These are phyloP conservation scores for Nineta flava DNA, from an alignment of 2,888 invertebrate species.

Conservation along the genomic window DNA sequence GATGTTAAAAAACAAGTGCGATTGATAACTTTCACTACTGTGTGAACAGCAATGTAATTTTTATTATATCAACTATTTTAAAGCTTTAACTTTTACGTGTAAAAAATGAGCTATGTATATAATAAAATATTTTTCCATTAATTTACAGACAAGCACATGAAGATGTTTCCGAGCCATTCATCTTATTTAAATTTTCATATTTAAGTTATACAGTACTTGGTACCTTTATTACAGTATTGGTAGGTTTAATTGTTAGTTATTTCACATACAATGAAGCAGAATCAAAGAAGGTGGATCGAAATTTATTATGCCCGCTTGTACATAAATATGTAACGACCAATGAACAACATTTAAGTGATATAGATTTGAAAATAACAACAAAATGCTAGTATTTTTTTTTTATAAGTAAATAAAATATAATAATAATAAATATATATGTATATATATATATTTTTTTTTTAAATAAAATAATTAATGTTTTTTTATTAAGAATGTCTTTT, in stretches of 20 bases:
- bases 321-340: background rate
- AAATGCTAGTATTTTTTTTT: background rate
- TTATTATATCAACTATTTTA: no score
- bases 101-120: no score
- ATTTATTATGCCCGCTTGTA: background rate
- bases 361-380: background rate
- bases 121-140: background rate
- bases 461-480: no score
- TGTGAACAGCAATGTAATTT: no score
- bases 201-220: slow-evolving; percentile 51
- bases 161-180: slow-evolving; percentile 18
- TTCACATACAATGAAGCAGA: slow-evolving; percentile 34
- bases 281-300: background rate
- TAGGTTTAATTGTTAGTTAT: slow-evolving; percentile 45
- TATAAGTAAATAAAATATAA: background rate
- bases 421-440: background rate
- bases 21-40: no score
- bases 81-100: no score
- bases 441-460: background rate
- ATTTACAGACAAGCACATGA: background rate
- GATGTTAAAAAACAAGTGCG: no score
- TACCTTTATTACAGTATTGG: slow-evolving; percentile 36
- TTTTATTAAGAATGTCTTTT: no score
- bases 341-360: background rate
- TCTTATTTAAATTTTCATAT: slow-evolving; percentile 46